These are phyloP conservation scores for Helicoverpa zea DNA, from an alignment of 1,140 invertebrate species.

Conservation along the genomic window DNA sequence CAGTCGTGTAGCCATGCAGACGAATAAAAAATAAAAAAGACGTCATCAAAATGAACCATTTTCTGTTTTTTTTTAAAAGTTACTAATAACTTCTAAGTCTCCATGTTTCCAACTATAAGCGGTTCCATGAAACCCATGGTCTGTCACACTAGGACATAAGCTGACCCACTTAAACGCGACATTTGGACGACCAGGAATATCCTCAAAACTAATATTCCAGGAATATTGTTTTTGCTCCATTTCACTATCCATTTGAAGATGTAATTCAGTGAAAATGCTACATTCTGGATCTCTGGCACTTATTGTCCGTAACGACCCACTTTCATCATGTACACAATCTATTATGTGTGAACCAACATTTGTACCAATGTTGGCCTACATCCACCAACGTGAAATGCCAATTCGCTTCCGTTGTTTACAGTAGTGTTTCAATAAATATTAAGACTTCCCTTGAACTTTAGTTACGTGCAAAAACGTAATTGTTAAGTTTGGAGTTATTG, in stretches of 20 bases:
- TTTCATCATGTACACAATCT: constrained; percentile 5
- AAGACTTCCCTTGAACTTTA: constrained; percentile 51
- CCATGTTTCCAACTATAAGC: not conserved
- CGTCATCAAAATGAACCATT: not conserved
- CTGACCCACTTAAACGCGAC: constrained; percentile 34
- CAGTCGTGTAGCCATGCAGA: not conserved
- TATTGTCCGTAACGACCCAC: constrained; percentile 28
- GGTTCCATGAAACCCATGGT: constrained; percentile 28
- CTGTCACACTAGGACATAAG: not conserved
- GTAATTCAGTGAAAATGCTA: constrained; percentile 42
- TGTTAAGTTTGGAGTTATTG: constrained; percentile 9
- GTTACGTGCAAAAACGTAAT: constrained; percentile 37
- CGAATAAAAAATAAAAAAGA: not conserved
- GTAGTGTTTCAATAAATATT: constrained; percentile 24
- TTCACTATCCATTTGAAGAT: constrained; percentile 44
- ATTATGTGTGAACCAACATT: constrained; percentile 14
- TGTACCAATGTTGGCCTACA: constrained; percentile 30
- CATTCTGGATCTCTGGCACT: constrained; percentile 36
- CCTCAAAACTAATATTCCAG: constrained; percentile 48
- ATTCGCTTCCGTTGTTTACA: constrained; percentile 7
- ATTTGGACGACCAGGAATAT: constrained; percentile 16
- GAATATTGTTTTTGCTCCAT: constrained; percentile 45
- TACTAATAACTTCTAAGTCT: no score
- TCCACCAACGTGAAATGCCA: not conserved
- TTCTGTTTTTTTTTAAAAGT: no score